Percentiles rank a stretch among this genome's conserved stretches.
Evolutionary conservation across 2,113 vertebrate genomes (phyloP).

Genomic region (Marcusenius ussheri): DNA sequence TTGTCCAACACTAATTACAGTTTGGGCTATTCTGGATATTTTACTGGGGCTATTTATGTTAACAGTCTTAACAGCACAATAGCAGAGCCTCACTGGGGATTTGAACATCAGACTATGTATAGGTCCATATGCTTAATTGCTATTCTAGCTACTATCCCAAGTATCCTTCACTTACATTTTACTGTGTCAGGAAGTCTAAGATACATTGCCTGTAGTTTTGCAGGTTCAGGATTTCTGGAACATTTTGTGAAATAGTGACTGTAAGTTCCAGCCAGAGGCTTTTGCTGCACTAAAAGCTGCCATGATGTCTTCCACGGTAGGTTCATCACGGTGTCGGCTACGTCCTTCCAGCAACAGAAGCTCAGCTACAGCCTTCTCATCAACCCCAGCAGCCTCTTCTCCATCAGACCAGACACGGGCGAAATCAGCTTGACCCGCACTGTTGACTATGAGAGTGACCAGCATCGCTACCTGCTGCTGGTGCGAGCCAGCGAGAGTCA

Average conservation of each 20-base stretch:
- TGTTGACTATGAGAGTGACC: conserved; percentile 75
- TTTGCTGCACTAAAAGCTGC: not conserved
- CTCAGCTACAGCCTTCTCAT: conserved; percentile 75
- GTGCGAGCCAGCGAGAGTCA: conserved; percentile 68
- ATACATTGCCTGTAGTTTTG: conserved; percentile 1
- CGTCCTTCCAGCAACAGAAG: conserved; percentile 75
- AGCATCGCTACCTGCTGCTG: conserved; percentile 69
- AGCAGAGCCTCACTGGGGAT: not conserved
- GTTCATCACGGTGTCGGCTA: conserved; percentile 68
- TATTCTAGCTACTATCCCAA: not conserved
- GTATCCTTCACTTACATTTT: not conserved
- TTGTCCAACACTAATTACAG: not conserved
- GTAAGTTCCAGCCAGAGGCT: not conserved
- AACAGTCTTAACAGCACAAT: not conserved
- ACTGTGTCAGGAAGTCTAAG: not conserved
- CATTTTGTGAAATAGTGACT: not conserved
- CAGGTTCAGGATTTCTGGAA: conserved; percentile 1
- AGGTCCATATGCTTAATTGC: not conserved
- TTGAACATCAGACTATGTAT: not conserved
- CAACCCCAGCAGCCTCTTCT: conserved; percentile 77
- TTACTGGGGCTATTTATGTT: not conserved
- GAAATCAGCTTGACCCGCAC: conserved; percentile 66
- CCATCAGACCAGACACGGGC: conserved; percentile 61
- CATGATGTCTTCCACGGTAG: conserved; percentile 23
- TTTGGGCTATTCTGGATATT: not conserved